These are phyloP conservation scores for Trichomycterus rosablanca DNA, from an alignment of 2,113 vertebrate species.

Conservation along the genomic window DNA sequence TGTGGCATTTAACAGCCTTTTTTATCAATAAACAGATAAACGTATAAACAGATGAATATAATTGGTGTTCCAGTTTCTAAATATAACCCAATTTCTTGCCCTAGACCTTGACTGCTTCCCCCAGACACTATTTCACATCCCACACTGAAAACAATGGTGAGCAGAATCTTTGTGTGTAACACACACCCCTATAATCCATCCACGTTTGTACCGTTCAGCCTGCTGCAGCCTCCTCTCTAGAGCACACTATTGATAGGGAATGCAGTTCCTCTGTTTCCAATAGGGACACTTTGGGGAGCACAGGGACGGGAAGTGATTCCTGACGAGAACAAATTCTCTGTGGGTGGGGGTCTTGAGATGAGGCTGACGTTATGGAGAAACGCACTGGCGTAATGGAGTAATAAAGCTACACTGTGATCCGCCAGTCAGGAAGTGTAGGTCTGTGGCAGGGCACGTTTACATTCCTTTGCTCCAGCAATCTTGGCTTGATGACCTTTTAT, in stretches of 20 bases:
- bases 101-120: slow-evolving; percentile 23
- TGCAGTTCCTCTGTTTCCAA: slow-evolving; percentile 39
- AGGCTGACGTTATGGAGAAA: slow-evolving; percentile 39
- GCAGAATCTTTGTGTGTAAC: slow-evolving; percentile 38
- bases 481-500: slow-evolving; percentile 30
- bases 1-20: too few relatives aligned
- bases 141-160: slow-evolving; percentile 68
- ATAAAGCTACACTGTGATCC: not conserved
- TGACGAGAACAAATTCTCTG: slow-evolving; percentile 52
- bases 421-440: slow-evolving; percentile 34
- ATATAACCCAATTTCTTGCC: slow-evolving; percentile 57
- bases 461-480: slow-evolving; percentile 16
- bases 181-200: slow-evolving; percentile 50
- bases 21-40: not conserved
- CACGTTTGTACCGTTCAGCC: slow-evolving; percentile 24
- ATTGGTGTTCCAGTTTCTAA: slow-evolving; percentile 68
- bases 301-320: slow-evolving; percentile 59
- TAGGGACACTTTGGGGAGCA: slow-evolving; percentile 50
- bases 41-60: slow-evolving; percentile 46
- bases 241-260: slow-evolving; percentile 55
- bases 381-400: slow-evolving; percentile 14
- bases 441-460: slow-evolving; percentile 38
- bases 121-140: slow-evolving; percentile 57
- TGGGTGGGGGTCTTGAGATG: slow-evolving; percentile 32
- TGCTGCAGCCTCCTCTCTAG: slow-evolving; percentile 41